phyloP scores from a whole-genome alignment of 2,888 invertebrate species.

The Aphidius colemani region DNA sequence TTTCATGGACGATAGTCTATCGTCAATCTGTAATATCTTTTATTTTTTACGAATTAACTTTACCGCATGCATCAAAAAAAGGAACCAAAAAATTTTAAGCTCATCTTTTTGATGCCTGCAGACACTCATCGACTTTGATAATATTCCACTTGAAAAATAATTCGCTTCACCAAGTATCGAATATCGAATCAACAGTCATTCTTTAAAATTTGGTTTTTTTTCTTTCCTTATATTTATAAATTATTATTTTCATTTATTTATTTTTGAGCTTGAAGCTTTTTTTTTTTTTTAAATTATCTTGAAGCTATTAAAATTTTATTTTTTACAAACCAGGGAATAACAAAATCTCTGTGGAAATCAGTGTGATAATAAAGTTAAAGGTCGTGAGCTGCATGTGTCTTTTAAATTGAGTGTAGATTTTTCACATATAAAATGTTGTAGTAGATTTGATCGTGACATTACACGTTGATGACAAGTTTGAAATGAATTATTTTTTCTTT shows the following conservation, averaged over 20 bases:
- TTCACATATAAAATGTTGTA: no score
- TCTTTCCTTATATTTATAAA: background rate
- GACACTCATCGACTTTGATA: conserved; percentile 50
- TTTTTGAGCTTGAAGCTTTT: background rate
- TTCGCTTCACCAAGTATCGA: conserved; percentile 42
- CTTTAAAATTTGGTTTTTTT: background rate
- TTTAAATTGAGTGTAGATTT: no score
- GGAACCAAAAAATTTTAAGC: conserved; percentile 4
- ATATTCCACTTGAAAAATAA: conserved; percentile 50
- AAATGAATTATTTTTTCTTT: no score
- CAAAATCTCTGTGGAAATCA: no score
- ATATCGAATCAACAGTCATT: conserved; percentile 26
- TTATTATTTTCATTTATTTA: background rate
- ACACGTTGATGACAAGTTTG: no score
- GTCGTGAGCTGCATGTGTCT: no score
- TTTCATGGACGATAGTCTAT: conserved; percentile 34
- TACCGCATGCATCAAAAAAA: conserved; percentile 32
- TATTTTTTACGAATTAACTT: conserved; percentile 44
- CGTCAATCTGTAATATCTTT: conserved; percentile 47
- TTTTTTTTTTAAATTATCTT: no score
- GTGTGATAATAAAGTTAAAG: no score
- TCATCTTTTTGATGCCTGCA: conserved; percentile 39
- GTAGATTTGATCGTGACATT: no score
- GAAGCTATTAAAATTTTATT: no score
- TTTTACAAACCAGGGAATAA: no score